These are phyloP conservation scores for Tenthredo mesomela DNA, from an alignment of 2,888 invertebrate genomes.

Conservation along the genomic window DNA sequence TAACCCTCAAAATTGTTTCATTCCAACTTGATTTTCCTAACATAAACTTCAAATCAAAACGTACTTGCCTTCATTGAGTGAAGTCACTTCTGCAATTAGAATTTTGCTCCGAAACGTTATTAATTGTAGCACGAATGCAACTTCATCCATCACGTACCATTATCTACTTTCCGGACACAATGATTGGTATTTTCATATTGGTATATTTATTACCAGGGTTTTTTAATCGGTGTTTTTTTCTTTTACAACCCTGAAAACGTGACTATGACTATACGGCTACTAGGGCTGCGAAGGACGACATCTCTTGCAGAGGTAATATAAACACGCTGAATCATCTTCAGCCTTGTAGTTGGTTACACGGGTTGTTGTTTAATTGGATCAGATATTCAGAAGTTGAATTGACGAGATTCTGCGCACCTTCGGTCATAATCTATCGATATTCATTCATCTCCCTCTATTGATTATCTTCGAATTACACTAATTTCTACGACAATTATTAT, in stretches of 20 bases:
- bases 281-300: slow-evolving; percentile 42
- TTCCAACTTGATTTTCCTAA: too few species aligned
- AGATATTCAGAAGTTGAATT: neutral
- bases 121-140: neutral
- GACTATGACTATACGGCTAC: slow-evolving; percentile 3
- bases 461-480: neutral
- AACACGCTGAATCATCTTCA: slow-evolving; percentile 20
- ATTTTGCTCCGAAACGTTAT: neutral
- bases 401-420: slow-evolving; percentile 44
- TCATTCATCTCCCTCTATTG: neutral
- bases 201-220: neutral
- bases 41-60: neutral
- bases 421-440: neutral
- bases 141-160: neutral
- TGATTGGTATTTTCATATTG: neutral
- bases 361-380: slow-evolving; percentile 22
- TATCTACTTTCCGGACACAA: neutral
- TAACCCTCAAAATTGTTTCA: too few species aligned
- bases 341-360: slow-evolving; percentile 17
- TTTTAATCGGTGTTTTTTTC: neutral
- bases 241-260: slow-evolving; percentile 49
- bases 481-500: neutral
- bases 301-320: slow-evolving; percentile 37
- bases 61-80: neutral
- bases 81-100: neutral